These are phyloP conservation scores for Prunella himalayana DNA, from an alignment of 2,113 vertebrate genomes.

Conservation along the genomic window DNA sequence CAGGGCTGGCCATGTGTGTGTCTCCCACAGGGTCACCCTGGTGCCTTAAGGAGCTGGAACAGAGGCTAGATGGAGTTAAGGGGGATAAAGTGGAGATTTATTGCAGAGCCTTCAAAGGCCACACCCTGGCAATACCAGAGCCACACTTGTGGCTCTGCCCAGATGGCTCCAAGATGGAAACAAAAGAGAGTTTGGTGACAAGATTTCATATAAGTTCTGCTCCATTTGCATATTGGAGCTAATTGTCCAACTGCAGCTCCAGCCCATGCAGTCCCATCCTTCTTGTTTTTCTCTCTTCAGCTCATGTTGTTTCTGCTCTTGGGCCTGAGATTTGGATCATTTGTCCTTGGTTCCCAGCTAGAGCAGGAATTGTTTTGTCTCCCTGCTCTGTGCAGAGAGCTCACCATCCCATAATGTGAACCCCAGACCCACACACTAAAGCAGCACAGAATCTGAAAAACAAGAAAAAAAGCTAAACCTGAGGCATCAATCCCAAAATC, in stretches of 20 bases:
- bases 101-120: not conserved
- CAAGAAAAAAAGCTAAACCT: not conserved
- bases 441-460: not conserved
- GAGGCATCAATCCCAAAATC: not conserved
- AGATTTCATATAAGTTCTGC: not conserved
- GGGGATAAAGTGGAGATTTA: not conserved
- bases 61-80: not conserved
- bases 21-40: not conserved
- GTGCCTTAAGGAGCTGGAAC: not conserved
- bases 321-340: not conserved
- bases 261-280: not conserved
- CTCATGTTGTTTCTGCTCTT: not conserved
- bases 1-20: not conserved
- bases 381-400: not conserved
- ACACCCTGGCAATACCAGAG: not conserved
- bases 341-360: not conserved
- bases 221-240: not conserved
- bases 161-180: not conserved
- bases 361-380: not conserved
- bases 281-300: not conserved
- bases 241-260: accelerated
- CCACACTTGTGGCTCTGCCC: not conserved
- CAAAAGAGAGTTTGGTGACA: not conserved
- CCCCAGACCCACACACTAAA: not conserved
- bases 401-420: not conserved